phyloP scores from a whole-genome alignment of 2,113 vertebrate species.

The Glaucidium brasilianum region DNA sequence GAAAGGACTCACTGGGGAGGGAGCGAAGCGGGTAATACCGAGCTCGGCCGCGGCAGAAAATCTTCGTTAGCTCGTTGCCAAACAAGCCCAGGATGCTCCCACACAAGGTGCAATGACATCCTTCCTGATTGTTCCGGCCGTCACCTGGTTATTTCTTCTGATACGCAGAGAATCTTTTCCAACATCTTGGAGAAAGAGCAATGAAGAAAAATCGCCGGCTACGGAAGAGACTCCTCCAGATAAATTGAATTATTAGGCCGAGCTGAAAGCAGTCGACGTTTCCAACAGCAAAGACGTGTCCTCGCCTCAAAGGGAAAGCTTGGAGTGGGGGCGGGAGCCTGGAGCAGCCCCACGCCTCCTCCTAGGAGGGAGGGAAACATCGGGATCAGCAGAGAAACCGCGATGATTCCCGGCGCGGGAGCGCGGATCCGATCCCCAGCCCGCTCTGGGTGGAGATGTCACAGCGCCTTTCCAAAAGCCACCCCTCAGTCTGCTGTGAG shows the following conservation, averaged over 20 bases:
- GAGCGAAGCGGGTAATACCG: not conserved
- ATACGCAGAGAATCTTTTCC: not conserved
- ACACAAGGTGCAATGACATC: not conserved
- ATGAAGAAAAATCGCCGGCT: not conserved
- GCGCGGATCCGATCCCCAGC: not conserved
- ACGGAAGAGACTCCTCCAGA: not conserved
- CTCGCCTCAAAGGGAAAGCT: not conserved
- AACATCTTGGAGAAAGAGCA: not conserved
- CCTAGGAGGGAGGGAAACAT: not conserved
- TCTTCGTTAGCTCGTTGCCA: not conserved
- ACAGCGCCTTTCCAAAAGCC: not conserved
- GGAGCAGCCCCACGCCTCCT: not conserved
- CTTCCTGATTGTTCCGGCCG: not conserved
- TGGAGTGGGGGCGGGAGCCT: too few species aligned
- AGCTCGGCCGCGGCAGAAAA: not conserved
- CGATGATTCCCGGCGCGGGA: not conserved
- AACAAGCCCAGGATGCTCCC: not conserved
- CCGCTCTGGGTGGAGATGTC: not conserved
- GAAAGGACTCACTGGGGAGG: not conserved
- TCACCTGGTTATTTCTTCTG: not conserved
- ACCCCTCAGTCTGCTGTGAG: not conserved
- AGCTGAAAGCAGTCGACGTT: not conserved
- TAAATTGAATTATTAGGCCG: not conserved
- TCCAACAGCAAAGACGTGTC: not conserved
- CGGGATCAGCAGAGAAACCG: not conserved